Conservation (phyloP, 2,113 vertebrate genomes). For the Neolamprologus ventralis region DNA sequence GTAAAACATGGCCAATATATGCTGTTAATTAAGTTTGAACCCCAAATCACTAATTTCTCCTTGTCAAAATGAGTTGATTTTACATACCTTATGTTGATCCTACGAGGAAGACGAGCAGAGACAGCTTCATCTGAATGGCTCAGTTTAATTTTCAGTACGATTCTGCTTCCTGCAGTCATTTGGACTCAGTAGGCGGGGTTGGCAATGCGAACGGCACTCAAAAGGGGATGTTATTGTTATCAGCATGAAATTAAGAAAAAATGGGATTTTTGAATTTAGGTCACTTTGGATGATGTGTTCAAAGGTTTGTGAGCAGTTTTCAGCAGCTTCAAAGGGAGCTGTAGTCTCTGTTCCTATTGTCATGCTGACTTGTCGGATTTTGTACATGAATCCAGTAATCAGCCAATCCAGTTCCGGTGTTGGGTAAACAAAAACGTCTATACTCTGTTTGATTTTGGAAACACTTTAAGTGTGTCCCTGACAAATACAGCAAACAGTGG, state of each 20-base stretch:
- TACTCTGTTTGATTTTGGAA: neutral
- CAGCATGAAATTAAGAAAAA: slow-evolving; percentile 28
- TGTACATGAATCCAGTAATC: neutral
- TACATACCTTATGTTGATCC: neutral
- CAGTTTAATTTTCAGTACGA: neutral
- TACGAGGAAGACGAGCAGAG: neutral
- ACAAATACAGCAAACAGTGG: neutral
- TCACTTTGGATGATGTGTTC: slow-evolving; percentile 14
- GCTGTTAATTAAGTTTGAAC: neutral
- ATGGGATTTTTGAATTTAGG: slow-evolving; percentile 34
- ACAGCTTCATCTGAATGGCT: neutral
- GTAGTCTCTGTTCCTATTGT: neutral
- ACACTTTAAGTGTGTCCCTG: neutral
- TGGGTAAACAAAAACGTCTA: neutral
- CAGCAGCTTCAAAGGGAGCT: neutral
- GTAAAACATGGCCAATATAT: neutral
- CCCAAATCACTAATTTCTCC: neutral
- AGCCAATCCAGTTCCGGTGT: neutral
- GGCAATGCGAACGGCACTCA: neutral
- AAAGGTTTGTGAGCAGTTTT: slow-evolving; percentile 18
- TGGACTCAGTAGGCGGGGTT: neutral
- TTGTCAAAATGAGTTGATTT: neutral
- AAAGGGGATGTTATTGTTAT: slow-evolving; percentile 28
- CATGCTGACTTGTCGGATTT: neutral
- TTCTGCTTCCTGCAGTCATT: slow-evolving; percentile 9